Base-by-base conservation (phyloP, 2,113 vertebrate genomes). In the Ovis canadensis region DNA sequence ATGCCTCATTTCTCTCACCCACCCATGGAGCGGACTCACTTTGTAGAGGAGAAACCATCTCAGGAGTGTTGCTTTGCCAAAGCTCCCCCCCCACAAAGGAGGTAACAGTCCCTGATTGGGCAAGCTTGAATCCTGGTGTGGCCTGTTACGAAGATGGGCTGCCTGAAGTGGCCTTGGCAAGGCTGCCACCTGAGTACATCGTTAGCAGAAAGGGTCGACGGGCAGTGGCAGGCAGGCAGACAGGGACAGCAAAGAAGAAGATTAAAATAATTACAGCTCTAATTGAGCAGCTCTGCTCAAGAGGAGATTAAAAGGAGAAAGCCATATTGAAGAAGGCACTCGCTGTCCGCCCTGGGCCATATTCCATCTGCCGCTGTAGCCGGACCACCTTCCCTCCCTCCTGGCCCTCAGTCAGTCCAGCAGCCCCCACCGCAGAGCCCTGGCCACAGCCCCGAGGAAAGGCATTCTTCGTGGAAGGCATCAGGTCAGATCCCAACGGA, bases 201-300 rank as follows among this genome's bases (percentile, higher is more conserved):
- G 43, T 98, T 97, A 97, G 81, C 84, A 78, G 50, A 52, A 82
- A 92, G 62, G 86, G 88, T 96, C 67, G 11, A 88, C 83, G 91
- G 82, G 81, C 25, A 77, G 94, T 59, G 82, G 86, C 94, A 97
- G 93, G 81, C 62, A 80, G 91, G 19, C 83, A 48, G 88, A 54
- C 86, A 94, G 88, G 86, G 82, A 94, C 12, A 86, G 86, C 50
- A 74, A 13, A 88, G 87, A 92, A 77, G 90, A 60, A 95, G 55
- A 98, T 83, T 96, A 96, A 98, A 98, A 98, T 98, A 98, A 98
- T 98, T 96, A 96, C 50, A 54, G 23, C 91, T 98, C 97, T 96
- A 98, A 97, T 98, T 98, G 97, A 98, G 94, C 96, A 92, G 45
- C 36, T 97, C 94, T 85, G 52, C 91, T 98, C 95, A 98, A 96